These are phyloP conservation scores for Macaca nemestrina DNA, from an alignment of 2,113 vertebrate species.

Conservation along the genomic window DNA sequence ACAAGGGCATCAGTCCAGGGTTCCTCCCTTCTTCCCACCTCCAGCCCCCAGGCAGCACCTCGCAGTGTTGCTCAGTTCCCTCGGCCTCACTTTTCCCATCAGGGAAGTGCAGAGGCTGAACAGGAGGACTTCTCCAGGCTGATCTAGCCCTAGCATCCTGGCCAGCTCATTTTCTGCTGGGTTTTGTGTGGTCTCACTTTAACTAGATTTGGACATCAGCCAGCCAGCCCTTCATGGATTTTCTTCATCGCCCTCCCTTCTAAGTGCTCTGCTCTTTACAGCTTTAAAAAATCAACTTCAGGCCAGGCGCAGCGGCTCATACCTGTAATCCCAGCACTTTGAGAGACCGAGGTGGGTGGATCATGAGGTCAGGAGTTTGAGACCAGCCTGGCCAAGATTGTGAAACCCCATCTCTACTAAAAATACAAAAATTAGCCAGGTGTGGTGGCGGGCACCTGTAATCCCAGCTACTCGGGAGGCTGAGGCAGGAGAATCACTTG, in stretches of 20 bases:
- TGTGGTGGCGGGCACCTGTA: too few relatives aligned
- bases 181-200: background rate
- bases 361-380: too few relatives aligned
- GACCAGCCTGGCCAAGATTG: too few relatives aligned
- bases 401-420: too few relatives aligned
- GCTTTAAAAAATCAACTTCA: background rate
- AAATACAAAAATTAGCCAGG: too few relatives aligned
- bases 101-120: background rate
- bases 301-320: too few relatives aligned
- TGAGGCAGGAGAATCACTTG: too few relatives aligned
- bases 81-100: background rate
- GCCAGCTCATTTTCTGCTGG: background rate
- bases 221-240: background rate
- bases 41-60: background rate
- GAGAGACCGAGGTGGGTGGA: too few relatives aligned
- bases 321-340: too few relatives aligned
- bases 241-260: background rate
- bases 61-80: fast-evolving
- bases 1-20: background rate
- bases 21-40: background rate
- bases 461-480: too few relatives aligned
- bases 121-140: background rate
- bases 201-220: background rate
- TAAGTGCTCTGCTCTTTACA: background rate
- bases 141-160: background rate